These are phyloP conservation scores for Drosophila greeni DNA, from an alignment of 2,888 invertebrate genomes.

Conservation along the genomic window DNA sequence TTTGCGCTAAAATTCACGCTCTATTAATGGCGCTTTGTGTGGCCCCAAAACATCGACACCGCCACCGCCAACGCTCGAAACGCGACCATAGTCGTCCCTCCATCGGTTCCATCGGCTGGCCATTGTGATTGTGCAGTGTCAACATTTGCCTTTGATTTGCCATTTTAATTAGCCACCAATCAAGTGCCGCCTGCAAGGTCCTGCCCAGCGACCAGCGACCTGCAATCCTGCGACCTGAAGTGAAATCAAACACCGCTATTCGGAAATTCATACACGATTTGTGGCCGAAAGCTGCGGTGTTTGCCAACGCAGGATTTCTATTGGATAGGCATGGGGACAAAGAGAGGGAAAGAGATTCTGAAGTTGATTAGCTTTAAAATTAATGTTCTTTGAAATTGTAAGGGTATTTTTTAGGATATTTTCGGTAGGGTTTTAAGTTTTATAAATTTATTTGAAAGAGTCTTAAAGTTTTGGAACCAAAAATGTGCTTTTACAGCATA, in stretches of 20 bases:
- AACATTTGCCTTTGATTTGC: slow-evolving; percentile 67
- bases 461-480: not conserved
- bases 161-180: slow-evolving; percentile 72
- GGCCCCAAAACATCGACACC: slow-evolving; percentile 25
- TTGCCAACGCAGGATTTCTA: not conserved
- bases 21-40: slow-evolving; percentile 66
- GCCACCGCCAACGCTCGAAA: slow-evolving; percentile 5
- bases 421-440: no score
- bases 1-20: slow-evolving; percentile 72
- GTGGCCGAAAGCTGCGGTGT: slow-evolving; percentile 5
- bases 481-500: not conserved
- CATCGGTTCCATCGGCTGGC: slow-evolving; percentile 13
- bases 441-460: not conserved
- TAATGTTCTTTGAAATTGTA: not conserved
- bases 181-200: slow-evolving; percentile 34
- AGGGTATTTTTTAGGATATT: no score
- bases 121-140: slow-evolving; percentile 54
- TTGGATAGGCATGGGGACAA: not conserved
- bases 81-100: not conserved
- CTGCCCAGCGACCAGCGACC: slow-evolving; percentile 1
- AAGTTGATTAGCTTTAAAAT: not conserved
- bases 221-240: slow-evolving; percentile 5
- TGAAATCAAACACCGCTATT: slow-evolving; percentile 13
- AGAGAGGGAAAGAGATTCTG: no score
- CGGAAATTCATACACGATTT: not conserved